Percentiles rank a stretch among this genome's conserved stretches.
phyloP scores from a whole-genome alignment of 2,888 invertebrate species.

The Cephalotes varians region DNA sequence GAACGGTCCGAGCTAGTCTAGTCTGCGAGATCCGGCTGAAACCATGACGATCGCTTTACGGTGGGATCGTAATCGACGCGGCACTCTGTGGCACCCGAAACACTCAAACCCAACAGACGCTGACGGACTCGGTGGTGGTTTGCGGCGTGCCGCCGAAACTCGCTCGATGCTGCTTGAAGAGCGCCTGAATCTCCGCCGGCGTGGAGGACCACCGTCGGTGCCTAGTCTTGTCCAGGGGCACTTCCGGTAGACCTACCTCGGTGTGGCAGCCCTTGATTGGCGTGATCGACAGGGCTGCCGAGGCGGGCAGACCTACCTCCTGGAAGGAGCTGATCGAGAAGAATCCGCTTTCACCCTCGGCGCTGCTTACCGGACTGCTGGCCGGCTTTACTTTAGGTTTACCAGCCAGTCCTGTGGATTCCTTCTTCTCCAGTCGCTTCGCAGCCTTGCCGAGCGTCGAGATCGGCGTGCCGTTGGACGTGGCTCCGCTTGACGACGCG shows the following conservation, averaged over 20 bases:
- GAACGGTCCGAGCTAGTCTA: neutral
- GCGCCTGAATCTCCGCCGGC: slow-evolving; percentile 81
- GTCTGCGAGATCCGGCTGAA: slow-evolving; percentile 6
- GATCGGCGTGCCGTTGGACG: slow-evolving; percentile 53
- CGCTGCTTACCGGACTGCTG: slow-evolving; percentile 82
- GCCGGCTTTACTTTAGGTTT: slow-evolving; percentile 73
- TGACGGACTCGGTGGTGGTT: slow-evolving; percentile 79
- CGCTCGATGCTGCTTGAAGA: slow-evolving; percentile 81
- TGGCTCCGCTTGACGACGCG: slow-evolving; percentile 42
- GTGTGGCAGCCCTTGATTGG: slow-evolving; percentile 82
- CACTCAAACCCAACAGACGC: slow-evolving; percentile 81
- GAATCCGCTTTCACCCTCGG: slow-evolving; percentile 94
- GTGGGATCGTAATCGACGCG: slow-evolving; percentile 25
- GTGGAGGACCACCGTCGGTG: slow-evolving; percentile 84
- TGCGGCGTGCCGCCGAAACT: slow-evolving; percentile 76
- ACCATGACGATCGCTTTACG: slow-evolving; percentile 8
- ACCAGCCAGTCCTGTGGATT: slow-evolving; percentile 59
- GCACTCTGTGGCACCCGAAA: neutral
- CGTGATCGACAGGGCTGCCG: slow-evolving; percentile 60
- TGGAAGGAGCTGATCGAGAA: slow-evolving; percentile 95
- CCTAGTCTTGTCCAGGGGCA: slow-evolving; percentile 79
- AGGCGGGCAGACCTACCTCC: slow-evolving; percentile 90
- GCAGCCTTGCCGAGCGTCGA: slow-evolving; percentile 75
- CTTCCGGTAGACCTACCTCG: slow-evolving; percentile 83
- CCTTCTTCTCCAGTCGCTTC: slow-evolving; percentile 70